Base-by-base conservation (phyloP, 2,797 vertebrate genomes). In the Melanogrammus aeglefinus region DNA sequence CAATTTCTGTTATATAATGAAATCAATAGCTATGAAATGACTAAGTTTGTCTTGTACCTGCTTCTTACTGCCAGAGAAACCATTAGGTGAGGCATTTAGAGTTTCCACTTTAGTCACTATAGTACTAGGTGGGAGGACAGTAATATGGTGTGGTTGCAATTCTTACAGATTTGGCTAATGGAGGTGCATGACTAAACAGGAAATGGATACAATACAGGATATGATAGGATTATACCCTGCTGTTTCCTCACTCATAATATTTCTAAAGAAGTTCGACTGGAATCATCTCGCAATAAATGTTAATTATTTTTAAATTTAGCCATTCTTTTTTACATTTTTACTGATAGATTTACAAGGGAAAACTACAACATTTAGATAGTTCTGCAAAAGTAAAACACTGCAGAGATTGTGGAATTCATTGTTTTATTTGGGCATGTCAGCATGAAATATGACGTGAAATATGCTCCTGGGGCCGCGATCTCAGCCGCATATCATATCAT, bases 141-240 rank as follows among this genome's bases (percentile, higher is more conserved):
- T 75, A 27, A 71, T 70, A 38, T 57, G 76, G 73, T 86, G 73
- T 75, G 27, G 5, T 77, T 73, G 57, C 72, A 51, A 77, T 29
- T 16, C 31, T 36, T 35, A 29, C 70, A 31, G 24, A 41, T 44
- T 76, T 29, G 81, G 75, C 39, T 57, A 79, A 76, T 71, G 38
- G 29, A 21, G 38, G 73, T 44, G 80, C 79, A 86, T 79, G 72
- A 86, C 81, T 79, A 36, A 27, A 69, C 63, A 69, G 24, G 24
- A 69, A 69, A 69, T 69, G 63, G 63, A 69, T 10, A 27, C 63
- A 69, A n/a, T 69, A 6, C 6, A 69, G 47, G 47, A 18, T 21
- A 21, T 51, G 47, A 51, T 51, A 51, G 47, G 47, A 44, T 21
- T 57, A 12, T 57, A 21, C 47, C 1, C n/a, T 63, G 57, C 57